These are phyloP conservation scores for Drusus annulatus DNA, from an alignment of 1,140 invertebrate species.

Conservation along the genomic window DNA sequence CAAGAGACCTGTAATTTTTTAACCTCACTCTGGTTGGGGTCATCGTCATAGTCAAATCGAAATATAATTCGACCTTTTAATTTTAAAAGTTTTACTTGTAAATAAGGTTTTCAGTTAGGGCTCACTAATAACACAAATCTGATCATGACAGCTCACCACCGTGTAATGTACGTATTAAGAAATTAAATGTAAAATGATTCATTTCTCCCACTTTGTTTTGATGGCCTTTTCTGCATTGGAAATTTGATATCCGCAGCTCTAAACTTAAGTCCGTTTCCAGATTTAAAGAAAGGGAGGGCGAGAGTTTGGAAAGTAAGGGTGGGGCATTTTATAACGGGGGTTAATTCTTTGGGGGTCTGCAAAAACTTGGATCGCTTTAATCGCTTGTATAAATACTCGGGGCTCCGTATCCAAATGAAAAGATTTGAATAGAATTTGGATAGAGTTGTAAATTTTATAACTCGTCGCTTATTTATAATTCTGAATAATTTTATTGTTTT, in stretches of 20 bases:
- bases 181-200: too few relatives aligned
- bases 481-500: constrained; percentile 46
- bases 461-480: constrained; percentile 40
- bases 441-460: constrained; percentile 40
- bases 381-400: constrained; percentile 49
- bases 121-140: too few relatives aligned
- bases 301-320: not conserved
- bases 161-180: too few relatives aligned
- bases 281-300: constrained; percentile 14
- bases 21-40: too few relatives aligned
- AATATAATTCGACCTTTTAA: too few relatives aligned
- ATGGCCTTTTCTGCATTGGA: too few relatives aligned
- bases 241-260: not conserved
- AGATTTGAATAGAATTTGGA: constrained; percentile 52
- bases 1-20: too few relatives aligned
- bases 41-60: too few relatives aligned
- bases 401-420: constrained; percentile 41
- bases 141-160: too few relatives aligned
- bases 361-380: constrained; percentile 48
- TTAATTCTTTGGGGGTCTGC: constrained; percentile 6
- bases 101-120: too few relatives aligned
- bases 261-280: not conserved
- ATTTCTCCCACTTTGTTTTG: too few relatives aligned
- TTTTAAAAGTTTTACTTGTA: too few relatives aligned
- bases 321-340: constrained; percentile 21